Evolutionary conservation across 1,140 invertebrate genomes (phyloP), one percentile per base, ranked within the genome.

Genomic region (Aphis gossypii): DNA sequence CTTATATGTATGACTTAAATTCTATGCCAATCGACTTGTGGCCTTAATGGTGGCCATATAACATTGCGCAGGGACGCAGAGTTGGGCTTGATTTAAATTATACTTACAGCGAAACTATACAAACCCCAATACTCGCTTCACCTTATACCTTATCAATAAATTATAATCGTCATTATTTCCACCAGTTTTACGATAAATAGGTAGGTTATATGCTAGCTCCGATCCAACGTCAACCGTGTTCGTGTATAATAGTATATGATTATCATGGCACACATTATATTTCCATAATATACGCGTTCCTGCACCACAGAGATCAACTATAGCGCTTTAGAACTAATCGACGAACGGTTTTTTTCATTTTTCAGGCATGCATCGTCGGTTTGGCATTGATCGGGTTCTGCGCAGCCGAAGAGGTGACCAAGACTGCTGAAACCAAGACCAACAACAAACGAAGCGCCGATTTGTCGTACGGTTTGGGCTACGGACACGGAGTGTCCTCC

Each of bases 331-430:
- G 30, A 18, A 0, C 25, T 68, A 68, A 68, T n/a, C 60, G 11
- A n/a, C 11, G 9, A n/a, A 68, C 30, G 30, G n/a, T 68, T 68
- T 76, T 76, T 18, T 18, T 2, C 6, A 35, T 48, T 48, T 82
- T 76, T 23, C 91, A 92, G 91, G 46, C 91, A 48, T 92, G 68
- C 48, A 23, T 92, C 68, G 46, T 92, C 82, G 82, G 82, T 51
- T 38, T 93, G 48, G 82, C 92, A 35, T 38, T 93, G 48, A 56
- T 93, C 92, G 82, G 82, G 23, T 82, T 84, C 21, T 93, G 92
- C 14, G 30, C 38, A 35, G 91, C 91, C n/a, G 48, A 84, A 41
- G 35, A 21, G 21, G 1, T 3, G 38, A 2, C 51, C n/a, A 60
- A 90, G 38, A 54, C 51, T 5, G 23, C 30, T 35, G 44, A 51